phyloP scores from a whole-genome alignment of 2,888 invertebrate genomes.

The Fragum whitleyi region DNA sequence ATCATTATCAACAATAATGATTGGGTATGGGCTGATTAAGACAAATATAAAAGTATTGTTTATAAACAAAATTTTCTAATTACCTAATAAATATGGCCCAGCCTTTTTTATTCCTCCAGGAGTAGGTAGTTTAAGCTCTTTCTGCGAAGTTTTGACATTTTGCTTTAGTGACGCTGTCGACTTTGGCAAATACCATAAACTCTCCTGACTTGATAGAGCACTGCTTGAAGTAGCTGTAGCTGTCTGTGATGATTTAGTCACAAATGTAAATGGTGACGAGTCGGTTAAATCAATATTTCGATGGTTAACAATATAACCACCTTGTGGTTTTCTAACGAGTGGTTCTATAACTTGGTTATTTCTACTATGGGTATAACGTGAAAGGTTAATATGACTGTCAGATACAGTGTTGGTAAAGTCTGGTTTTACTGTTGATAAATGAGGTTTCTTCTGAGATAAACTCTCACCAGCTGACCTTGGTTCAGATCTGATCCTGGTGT shows the following conservation, averaged over 20 bases:
- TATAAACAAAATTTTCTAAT: too few relatives aligned
- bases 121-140: conserved; percentile 55
- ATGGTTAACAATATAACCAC: neutral
- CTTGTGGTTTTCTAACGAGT: neutral
- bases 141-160: neutral
- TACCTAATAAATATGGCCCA: conserved; percentile 89
- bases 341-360: neutral
- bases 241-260: neutral
- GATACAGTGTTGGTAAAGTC: neutral
- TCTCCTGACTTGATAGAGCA: neutral
- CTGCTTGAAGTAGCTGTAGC: conserved; percentile 22
- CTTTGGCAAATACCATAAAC: neutral
- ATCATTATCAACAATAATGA: too few relatives aligned
- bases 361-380: neutral
- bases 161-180: neutral
- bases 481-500: conserved; percentile 11
- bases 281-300: neutral
- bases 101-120: conserved; percentile 86
- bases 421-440: neutral
- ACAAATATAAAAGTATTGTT: too few relatives aligned
- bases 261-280: neutral
- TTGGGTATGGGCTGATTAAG: too few relatives aligned
- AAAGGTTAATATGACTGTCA: neutral
- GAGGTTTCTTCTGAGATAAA: neutral
- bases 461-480: neutral